Base-by-base conservation (phyloP, 1,140 invertebrate species). In the Eriosoma lanigerum region DNA sequence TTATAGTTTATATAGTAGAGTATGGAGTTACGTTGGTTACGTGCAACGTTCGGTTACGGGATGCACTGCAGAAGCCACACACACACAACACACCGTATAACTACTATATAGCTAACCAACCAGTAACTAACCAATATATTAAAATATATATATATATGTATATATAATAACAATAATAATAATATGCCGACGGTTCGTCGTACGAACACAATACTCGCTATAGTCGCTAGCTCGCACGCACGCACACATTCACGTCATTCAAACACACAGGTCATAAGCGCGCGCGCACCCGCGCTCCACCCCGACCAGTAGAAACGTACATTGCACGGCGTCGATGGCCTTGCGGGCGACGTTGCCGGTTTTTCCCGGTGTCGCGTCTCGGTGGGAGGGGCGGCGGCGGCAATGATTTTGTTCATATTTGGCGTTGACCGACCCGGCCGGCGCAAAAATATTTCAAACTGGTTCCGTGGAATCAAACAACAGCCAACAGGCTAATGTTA, bases 271-370 rank as follows among this genome's bases (percentile, higher is more conserved):
- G 73, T 76, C 73, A 24, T 58, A 68, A 12, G 12, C n/a, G 44
- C 29, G 52, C 26, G 19, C 32, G n/a, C 70, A 29, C n/a, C 17
- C 64, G 64, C 60, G 3, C 12, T 0, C 66, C 38, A 13, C 13
- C 38, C 66, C n/a, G 38, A n/a, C 44, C 66, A 21, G 0, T 15
- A 9, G 0, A 6, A 13, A 6, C n/a, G 62, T 0, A 21, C n/a
- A n/a, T n/a, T n/a, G 8, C 26, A 17, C 48, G 26, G 10, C 24
- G 72, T 32, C 46, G 70, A 52, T 24, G 72, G 72, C 72, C 72
- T 75, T 48, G 29, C 78, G 60, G 50, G 78, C 78, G 62, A 81
- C 78, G 78, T 81, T 81, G 78, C 78, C 78, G 78, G 64, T 54
- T 81, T 56, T 81, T 19, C 12, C 70, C n/a, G 8, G 50, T 44